A percentile compares a stretch with the other conserved stretches of the same genome.
phyloP scores from a whole-genome alignment of 2,113 vertebrate genomes.

The Lonchura striata region DNA sequence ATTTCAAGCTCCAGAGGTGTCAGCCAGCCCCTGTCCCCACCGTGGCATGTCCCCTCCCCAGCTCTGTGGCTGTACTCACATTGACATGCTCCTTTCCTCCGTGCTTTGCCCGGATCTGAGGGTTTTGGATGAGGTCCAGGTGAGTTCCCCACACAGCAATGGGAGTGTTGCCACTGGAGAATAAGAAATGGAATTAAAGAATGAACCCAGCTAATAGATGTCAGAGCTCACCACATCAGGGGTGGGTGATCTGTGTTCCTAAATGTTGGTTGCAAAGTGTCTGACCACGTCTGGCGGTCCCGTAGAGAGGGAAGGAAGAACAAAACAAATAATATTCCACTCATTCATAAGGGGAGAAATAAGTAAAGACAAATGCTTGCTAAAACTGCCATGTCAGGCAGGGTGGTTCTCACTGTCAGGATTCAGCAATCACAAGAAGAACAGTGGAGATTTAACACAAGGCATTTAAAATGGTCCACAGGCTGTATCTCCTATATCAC shows the following conservation, averaged over 20 bases:
- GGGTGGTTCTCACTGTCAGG: background rate
- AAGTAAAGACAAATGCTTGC: background rate
- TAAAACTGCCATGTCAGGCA: background rate
- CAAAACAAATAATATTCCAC: background rate
- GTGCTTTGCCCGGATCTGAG: constrained; percentile 94
- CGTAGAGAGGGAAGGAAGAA: background rate
- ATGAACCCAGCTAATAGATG: background rate
- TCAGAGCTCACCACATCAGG: background rate
- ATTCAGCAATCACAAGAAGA: background rate
- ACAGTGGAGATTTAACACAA: background rate
- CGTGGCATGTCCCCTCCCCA: rapidly evolving
- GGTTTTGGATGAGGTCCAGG: constrained; percentile 95
- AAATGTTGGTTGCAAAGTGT: background rate
- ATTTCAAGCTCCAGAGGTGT: background rate
- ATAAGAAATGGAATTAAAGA: background rate
- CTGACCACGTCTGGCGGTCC: rapidly evolving
- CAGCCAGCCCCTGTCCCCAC: background rate
- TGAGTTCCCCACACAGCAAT: constrained; percentile 93
- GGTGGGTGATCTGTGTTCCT: background rate
- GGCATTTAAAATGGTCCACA: background rate
- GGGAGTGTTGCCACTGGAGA: constrained; percentile 88
- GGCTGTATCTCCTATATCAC: too few species aligned
- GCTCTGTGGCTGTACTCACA: constrained; percentile 74
- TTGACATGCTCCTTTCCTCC: constrained; percentile 90
- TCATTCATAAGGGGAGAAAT: background rate